These are phyloP conservation scores for Catocala fraxini DNA, from an alignment of 2,888 invertebrate genomes.

Conservation along the genomic window DNA sequence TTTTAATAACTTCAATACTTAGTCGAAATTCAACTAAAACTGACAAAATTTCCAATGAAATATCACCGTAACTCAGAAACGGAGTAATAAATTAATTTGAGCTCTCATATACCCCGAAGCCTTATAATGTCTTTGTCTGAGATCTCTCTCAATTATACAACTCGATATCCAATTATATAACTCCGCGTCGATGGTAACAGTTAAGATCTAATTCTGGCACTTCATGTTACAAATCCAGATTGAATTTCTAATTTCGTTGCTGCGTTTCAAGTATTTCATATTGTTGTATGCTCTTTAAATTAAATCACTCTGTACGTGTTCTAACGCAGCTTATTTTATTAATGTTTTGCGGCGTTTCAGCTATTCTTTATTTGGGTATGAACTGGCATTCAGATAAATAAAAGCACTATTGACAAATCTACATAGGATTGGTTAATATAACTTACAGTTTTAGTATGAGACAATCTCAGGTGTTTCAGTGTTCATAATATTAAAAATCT, in stretches of 20 bases:
- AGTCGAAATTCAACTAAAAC: too few relatives aligned
- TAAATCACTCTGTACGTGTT: too few relatives aligned
- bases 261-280: slow-evolving; percentile 3
- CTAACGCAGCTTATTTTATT: too few relatives aligned
- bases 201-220: slow-evolving; percentile 14
- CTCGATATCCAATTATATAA: slow-evolving; percentile 14
- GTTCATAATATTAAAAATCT: too few relatives aligned
- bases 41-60: not conserved
- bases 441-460: too few relatives aligned
- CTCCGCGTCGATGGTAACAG: slow-evolving; percentile 13
- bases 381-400: too few relatives aligned
- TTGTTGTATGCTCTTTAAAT: slow-evolving; percentile 2
- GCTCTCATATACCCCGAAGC: slow-evolving; percentile 17
- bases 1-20: too few relatives aligned
- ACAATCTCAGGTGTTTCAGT: too few relatives aligned
- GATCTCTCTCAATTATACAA: slow-evolving; percentile 1
- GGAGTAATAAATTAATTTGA: slow-evolving; percentile 36
- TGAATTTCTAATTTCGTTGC: slow-evolving; percentile 7
- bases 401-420: too few relatives aligned
- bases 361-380: too few relatives aligned
- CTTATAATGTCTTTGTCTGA: slow-evolving; percentile 13
- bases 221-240: slow-evolving; percentile 14
- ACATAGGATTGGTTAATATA: too few relatives aligned
- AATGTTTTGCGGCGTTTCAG: too few relatives aligned
- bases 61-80: slow-evolving; percentile 13